These are phyloP conservation scores for Diprion similis DNA, from an alignment of 1,140 invertebrate species.

Conservation along the genomic window DNA sequence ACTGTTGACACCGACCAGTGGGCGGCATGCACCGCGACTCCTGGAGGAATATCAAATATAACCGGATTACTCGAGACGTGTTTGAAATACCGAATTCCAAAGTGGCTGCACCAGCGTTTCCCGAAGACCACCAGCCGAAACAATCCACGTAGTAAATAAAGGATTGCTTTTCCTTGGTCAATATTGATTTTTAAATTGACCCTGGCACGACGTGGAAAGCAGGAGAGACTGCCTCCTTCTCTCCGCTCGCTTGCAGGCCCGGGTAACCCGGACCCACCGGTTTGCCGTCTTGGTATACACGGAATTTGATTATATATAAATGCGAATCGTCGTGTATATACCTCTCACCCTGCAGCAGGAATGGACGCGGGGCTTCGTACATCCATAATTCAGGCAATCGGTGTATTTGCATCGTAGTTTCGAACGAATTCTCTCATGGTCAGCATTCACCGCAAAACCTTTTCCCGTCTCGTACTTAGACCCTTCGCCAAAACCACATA, in stretches of 20 bases:
- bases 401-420: conserved; percentile 42
- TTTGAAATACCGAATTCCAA: conserved; percentile 41
- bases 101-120: conserved; percentile 37
- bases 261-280: not conserved
- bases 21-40: too few relatives aligned
- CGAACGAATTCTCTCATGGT: not conserved
- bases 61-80: conserved; percentile 54
- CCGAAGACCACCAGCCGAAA: conserved; percentile 33
- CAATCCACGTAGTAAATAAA: conserved; percentile 61
- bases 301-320: conserved; percentile 64
- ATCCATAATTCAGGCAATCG: conserved; percentile 57
- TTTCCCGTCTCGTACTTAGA: not conserved
- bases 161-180: conserved; percentile 60
- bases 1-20: too few relatives aligned
- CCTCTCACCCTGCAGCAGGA: conserved; percentile 38
- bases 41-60: conserved; percentile 29
- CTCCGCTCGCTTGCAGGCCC: conserved; percentile 31
- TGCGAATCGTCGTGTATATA: conserved; percentile 44
- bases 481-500: too few relatives aligned
- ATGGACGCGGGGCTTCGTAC: conserved; percentile 32
- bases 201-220: conserved; percentile 44
- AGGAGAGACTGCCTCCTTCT: not conserved
- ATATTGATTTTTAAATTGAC: conserved; percentile 65
- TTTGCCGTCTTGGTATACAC: conserved; percentile 45
- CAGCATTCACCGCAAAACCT: not conserved